These are phyloP conservation scores for Crotalus tigris DNA, from an alignment of 2,113 vertebrate species.

Conservation along the genomic window DNA sequence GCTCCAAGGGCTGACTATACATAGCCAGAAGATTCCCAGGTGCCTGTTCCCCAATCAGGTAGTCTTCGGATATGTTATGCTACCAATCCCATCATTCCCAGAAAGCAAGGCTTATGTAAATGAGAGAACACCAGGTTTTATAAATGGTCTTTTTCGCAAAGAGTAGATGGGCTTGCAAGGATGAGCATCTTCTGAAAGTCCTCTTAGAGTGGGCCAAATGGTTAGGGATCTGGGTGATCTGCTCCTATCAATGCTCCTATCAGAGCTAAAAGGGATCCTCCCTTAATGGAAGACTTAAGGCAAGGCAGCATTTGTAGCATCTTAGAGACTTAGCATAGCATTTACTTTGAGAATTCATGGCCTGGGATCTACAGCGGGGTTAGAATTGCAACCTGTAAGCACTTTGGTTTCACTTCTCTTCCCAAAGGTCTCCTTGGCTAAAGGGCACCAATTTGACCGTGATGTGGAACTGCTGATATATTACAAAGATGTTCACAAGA, in stretches of 20 bases:
- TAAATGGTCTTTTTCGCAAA: background rate
- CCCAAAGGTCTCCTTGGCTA: slow-evolving; percentile 72
- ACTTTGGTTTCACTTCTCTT: background rate
- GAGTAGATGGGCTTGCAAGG: background rate
- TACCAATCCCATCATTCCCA: background rate
- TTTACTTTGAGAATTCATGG: background rate
- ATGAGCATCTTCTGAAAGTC: background rate
- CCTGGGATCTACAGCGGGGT: slow-evolving; percentile 71
- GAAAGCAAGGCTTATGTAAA: background rate
- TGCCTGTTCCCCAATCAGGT: background rate
- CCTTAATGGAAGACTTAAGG: background rate
- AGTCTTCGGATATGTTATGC: background rate
- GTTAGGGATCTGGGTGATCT: background rate
- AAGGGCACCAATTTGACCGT: slow-evolving; percentile 76
- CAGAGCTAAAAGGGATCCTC: background rate
- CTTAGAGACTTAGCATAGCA: background rate
- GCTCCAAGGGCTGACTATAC: background rate
- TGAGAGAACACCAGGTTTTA: background rate
- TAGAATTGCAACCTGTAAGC: slow-evolving; percentile 42
- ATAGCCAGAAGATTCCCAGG: background rate
- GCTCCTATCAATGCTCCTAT: background rate
- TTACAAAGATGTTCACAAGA: slow-evolving; percentile 71
- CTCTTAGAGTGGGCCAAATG: background rate
- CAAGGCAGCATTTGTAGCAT: background rate
- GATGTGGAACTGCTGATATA: slow-evolving; percentile 79